Conservation (phyloP, 23 tunicate species). For the Halocynthia aurantium region DNA sequence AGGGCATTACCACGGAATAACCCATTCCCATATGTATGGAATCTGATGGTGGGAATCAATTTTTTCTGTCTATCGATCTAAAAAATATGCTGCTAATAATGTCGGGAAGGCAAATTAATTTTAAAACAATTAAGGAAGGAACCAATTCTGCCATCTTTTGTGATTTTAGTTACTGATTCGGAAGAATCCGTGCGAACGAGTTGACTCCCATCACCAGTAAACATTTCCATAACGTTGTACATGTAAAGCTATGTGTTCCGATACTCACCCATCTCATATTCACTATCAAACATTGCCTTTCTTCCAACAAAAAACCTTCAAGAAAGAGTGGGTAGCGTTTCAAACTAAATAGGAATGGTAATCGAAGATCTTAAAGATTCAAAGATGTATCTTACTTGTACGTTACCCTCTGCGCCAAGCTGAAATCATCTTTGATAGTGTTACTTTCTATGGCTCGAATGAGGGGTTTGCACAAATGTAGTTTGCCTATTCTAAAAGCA, state of each 20-base stretch:
- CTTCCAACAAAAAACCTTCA: constrained; percentile 87
- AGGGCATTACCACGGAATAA: too few species aligned
- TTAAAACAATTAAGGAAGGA: neutral
- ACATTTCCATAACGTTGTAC: neutral
- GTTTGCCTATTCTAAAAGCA: constrained; percentile 67
- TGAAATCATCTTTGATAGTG: constrained; percentile 70
- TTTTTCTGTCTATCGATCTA: too few species aligned
- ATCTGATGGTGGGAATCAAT: too few species aligned
- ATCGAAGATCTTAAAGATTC: neutral
- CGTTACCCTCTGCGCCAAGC: constrained; percentile 83
- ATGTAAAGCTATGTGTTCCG: neutral
- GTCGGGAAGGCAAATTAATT: neutral
- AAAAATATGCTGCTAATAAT: too few species aligned
- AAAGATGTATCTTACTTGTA: constrained; percentile 50
- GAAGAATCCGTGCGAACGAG: too few species aligned
- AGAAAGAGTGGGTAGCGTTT: neutral
- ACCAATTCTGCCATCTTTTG: neutral
- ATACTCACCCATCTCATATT: constrained; percentile 62
- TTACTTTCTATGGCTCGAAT: constrained; percentile 94
- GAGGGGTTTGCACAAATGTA: constrained; percentile 88
- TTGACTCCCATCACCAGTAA: too few species aligned
- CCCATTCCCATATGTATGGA: too few species aligned
- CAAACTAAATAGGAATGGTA: neutral
- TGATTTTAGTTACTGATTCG: too few species aligned
- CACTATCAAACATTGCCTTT: constrained; percentile 95